Evolutionary conservation across 2,797 vertebrate genomes (phyloP).

Genomic region (Thaleichthys pacificus): DNA sequence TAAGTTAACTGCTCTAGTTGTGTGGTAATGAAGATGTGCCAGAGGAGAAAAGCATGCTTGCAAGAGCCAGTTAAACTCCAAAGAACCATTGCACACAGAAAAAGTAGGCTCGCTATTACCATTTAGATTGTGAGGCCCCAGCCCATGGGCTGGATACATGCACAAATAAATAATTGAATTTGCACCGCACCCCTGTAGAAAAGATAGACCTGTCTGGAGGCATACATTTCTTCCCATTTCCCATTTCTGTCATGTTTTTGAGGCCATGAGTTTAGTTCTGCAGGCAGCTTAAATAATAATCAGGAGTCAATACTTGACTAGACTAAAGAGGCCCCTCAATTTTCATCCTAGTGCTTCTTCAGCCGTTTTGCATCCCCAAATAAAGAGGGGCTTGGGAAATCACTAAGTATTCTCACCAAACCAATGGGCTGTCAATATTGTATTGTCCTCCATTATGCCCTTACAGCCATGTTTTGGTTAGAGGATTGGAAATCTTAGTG

Average conservation of each 20-base stretch:
- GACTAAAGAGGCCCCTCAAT: conserved; percentile 39
- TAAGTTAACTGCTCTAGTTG: conserved; percentile 40
- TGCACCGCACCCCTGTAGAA: conserved; percentile 49
- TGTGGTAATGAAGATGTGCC: conserved; percentile 57
- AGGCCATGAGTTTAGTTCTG: conserved; percentile 42
- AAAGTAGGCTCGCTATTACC: conserved; percentile 63
- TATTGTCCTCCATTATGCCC: not conserved
- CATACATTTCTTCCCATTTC: conserved; percentile 44
- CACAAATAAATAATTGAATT: conserved; percentile 72
- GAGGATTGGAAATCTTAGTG: not conserved
- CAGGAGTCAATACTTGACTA: conserved; percentile 43
- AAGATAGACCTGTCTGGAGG: conserved; percentile 47
- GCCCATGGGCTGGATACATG: conserved; percentile 56
- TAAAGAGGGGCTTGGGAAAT: conserved; percentile 36
- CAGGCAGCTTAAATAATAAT: conserved; percentile 52
- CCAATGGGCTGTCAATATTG: conserved; percentile 13
- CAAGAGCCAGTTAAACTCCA: conserved; percentile 40
- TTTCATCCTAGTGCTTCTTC: conserved; percentile 36
- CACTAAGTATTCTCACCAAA: conserved; percentile 20
- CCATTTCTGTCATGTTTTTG: conserved; percentile 49
- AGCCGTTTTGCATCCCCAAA: conserved; percentile 38
- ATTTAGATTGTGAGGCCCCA: conserved; percentile 69
- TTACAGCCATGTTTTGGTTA: not conserved
- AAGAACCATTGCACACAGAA: conserved; percentile 38
- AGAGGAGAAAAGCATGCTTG: conserved; percentile 32